Percentiles rank a stretch among this genome's conserved stretches.
phyloP scores from a whole-genome alignment of 1,140 invertebrate species.

The Rhizoglyphus robini region DNA sequence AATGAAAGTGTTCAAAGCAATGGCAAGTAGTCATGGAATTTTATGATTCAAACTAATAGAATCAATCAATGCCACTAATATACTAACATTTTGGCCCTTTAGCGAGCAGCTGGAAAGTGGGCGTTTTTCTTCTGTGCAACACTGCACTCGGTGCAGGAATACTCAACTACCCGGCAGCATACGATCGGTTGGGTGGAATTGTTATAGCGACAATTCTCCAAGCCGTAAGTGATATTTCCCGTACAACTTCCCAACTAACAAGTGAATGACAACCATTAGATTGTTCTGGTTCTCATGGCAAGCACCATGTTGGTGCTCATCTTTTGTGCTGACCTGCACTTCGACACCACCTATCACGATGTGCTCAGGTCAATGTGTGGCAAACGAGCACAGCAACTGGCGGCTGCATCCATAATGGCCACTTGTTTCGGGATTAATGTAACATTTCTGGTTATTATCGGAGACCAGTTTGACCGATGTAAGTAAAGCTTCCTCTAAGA shows the following conservation, averaged over 20 bases:
- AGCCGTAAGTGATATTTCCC: slow-evolving; percentile 40
- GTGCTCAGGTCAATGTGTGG: slow-evolving; percentile 45
- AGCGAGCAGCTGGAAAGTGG: slow-evolving; percentile 43
- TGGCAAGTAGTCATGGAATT: background rate
- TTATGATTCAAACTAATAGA: too few relatives aligned
- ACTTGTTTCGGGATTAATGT: slow-evolving; percentile 55
- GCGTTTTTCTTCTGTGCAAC: slow-evolving; percentile 53
- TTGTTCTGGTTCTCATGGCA: slow-evolving; percentile 44
- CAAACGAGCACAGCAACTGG: slow-evolving; percentile 38
- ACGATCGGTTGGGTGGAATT: slow-evolving; percentile 51
- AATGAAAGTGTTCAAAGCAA: background rate
- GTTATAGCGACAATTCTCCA: slow-evolving; percentile 44
- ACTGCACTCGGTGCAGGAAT: slow-evolving; percentile 54
- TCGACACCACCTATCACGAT: slow-evolving; percentile 39
- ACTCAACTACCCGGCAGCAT: slow-evolving; percentile 55
- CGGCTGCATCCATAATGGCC: slow-evolving; percentile 41
- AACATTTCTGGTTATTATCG: slow-evolving; percentile 55
- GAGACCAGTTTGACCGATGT: slow-evolving; percentile 50
- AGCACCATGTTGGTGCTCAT: slow-evolving; percentile 45
- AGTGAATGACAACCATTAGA: slow-evolving; percentile 32
- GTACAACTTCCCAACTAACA: too few relatives aligned
- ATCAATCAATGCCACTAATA: too few relatives aligned
- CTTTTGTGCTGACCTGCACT: slow-evolving; percentile 44
- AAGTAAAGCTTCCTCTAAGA: background rate
- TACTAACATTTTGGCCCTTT: too few relatives aligned